Evolutionary conservation across 2,113 vertebrate species (phyloP), one percentile per base, ranked within the genome.

Genomic region (Holacanthus passer): DNA sequence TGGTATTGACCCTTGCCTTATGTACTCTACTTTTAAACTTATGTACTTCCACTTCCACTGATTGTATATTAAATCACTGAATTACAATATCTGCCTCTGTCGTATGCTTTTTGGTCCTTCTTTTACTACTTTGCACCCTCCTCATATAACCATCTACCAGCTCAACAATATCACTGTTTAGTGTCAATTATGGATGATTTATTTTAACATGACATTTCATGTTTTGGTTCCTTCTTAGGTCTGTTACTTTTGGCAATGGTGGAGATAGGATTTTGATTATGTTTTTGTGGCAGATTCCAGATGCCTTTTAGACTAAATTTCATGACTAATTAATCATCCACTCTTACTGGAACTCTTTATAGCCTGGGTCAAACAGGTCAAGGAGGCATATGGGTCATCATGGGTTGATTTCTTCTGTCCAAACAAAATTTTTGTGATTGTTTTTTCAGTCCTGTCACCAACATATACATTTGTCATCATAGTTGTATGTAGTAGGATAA

Each of bases 211-310:
- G 50, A 5, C 32, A 41, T 22, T 45, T 76, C 31, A 27, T 58
- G 35, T 37, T 35, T 16, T 35, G 31, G 20, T 29, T 41, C 29
- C 29, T 32, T 39, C 2, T 65, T 20, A 45, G 1, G 20, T 75
- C 20, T 59, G 64, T 35, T 64, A 37, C 65, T 62, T 69, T 56
- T 64, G 47, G 48, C 13, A 72, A 32, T 32, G 32, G 32, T 22
- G 5, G 41, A 48, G 9, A 59, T 31, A 24, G 24, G 0, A 53
- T 63, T 70, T 31, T 63, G 64, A 45, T 27, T 20, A 19, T 68
- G 8, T 53, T 71, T 71, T 29, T 79, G 8, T 64, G 29, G 19
- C 50, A 55, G 27, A 48, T 59, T 43, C 48, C 35, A 32, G 17
- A 52, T 56, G 73, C 10, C 16, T 29, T 65, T 45, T n/a, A n/a